Evolutionary conservation across 1,140 invertebrate genomes (phyloP), one percentile per base, ranked within the genome.

Genomic region (Drosophila ironensis): DNA sequence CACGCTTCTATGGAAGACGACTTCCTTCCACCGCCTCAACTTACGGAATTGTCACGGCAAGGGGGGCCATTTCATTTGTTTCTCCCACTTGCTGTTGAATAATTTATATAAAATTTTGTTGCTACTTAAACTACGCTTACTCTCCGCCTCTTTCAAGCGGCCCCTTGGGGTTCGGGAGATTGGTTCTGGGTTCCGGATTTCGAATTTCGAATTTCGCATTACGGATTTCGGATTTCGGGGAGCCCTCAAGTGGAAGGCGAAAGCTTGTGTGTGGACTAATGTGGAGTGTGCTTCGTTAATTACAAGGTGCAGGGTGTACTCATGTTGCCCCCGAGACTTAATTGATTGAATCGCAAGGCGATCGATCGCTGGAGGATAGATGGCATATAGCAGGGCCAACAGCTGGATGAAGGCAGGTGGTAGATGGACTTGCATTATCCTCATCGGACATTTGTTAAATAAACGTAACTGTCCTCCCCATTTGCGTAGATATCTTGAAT

Each of bases 91-190:
- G 27, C 9, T 44, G 27, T 35, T 48, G 61, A 19, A 56, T 71
- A 57, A 27, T 27, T 27, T 2, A n/a, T 20, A 59, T 51, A 75
- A 64, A 75, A 76, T 57, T 70, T 57, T 12, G 48, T 54, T 50
- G 24, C 60, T 76, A 72, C 73, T 76, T 76, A 76, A 45, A n/a
- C 73, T 77, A 76, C 12, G 5, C 72, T 57, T 77, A 16, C 19
- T 60, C 22, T 25, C 46, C 22, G 11, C 16, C n/a, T 37, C 11
- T 7, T 9, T 7, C 11, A n/a, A 9, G 14, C 42, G 11, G 17
- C 25, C 2, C 14, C 44, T 37, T 16, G 42, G 3, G 19, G 12
- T 17, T 33, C 16, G 17, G 12, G 25, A 8, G 44, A 20, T 12
- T 42, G 11, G 8, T 30, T 44, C 38, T 33, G 33, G 25, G 25